Conservation (phyloP, 2,888 invertebrate species). For the Epirrhoe alternata region DNA sequence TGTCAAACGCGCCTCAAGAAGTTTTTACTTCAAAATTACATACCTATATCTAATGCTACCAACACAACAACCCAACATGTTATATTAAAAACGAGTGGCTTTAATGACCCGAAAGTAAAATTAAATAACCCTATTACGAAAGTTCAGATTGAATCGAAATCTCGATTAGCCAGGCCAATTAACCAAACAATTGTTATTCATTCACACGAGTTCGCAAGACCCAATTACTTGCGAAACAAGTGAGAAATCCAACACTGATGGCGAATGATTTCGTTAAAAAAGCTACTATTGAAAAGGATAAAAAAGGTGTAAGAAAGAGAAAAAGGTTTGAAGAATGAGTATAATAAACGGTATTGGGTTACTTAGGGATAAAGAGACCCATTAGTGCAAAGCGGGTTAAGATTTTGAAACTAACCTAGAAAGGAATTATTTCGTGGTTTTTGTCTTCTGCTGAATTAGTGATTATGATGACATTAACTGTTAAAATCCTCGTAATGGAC, state of each 20-base stretch:
- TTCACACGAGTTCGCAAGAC: conserved; percentile 1
- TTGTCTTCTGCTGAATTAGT: neutral
- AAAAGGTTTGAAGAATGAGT: conserved; percentile 36
- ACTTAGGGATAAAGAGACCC: conserved; percentile 29
- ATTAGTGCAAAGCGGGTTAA: conserved; percentile 20
- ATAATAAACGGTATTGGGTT: conserved; percentile 34
- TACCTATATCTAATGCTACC: too few species aligned
- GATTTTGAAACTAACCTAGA: conserved; percentile 6
- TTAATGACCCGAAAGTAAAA: neutral
- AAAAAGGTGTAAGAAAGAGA: conserved; percentile 40
- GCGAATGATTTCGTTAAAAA: conserved; percentile 37
- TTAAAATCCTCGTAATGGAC: too few species aligned
- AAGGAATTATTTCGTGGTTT: neutral
- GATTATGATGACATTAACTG: neutral
- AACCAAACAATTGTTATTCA: neutral
- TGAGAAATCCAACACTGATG: conserved; percentile 52
- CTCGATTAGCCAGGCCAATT: neutral
- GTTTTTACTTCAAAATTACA: too few species aligned
- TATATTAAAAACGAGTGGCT: too few species aligned
- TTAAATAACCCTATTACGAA: neutral
- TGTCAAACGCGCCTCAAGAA: too few species aligned
- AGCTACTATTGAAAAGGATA: conserved; percentile 22
- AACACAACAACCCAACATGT: too few species aligned
- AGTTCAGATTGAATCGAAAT: neutral
- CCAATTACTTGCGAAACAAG: conserved; percentile 34